Conservation (phyloP, 1,140 invertebrate species). For the Eupristina koningsbergeri region DNA sequence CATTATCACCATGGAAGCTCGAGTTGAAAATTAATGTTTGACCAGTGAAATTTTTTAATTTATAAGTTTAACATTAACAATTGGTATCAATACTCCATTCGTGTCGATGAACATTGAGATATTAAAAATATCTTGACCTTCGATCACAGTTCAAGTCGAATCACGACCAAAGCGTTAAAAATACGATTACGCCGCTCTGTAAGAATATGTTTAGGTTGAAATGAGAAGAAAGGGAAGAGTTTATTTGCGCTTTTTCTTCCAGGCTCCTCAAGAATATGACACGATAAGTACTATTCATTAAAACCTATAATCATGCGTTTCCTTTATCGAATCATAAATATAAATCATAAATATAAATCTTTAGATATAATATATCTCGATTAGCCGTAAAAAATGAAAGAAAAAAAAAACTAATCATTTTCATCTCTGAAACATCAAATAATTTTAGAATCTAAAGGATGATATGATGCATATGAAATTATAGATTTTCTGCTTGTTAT, state of each 20-base stretch:
- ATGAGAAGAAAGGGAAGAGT: not conserved
- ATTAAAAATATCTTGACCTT: slow-evolving; percentile 6
- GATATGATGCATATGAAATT: too few species aligned
- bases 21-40: not conserved
- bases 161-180: not conserved
- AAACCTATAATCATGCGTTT: not conserved
- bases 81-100: too few species aligned
- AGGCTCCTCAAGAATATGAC: not conserved
- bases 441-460: too few species aligned
- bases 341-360: too few species aligned
- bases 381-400: too few species aligned
- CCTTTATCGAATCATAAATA: too few species aligned
- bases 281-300: not conserved
- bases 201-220: not conserved
- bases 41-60: not conserved
- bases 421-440: too few species aligned
- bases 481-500: too few species aligned
- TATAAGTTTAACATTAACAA: not conserved
- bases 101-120: not conserved
- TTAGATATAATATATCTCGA: too few species aligned
- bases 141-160: not conserved
- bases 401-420: too few species aligned
- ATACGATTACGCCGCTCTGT: not conserved
- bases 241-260: not conserved
- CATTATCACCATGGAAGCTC: too few species aligned